Conservation (phyloP, 1,140 invertebrate genomes). For the Aphelenchoides fujianensis region DNA sequence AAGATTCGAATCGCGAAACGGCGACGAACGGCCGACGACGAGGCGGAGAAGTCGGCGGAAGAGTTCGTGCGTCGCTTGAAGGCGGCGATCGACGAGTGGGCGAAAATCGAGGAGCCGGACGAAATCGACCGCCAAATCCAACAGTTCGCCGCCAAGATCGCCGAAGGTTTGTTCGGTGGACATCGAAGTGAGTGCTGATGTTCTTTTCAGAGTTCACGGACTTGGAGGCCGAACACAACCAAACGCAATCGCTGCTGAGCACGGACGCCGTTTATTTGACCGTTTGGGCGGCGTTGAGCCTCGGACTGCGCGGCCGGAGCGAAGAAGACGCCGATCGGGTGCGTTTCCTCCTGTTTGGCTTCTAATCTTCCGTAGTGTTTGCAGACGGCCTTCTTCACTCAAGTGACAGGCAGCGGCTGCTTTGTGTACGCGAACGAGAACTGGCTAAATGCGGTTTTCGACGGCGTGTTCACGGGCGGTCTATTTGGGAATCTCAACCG, state of each 20-base stretch:
- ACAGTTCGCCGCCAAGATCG: slow-evolving; percentile 19
- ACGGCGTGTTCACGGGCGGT: slow-evolving; percentile 4
- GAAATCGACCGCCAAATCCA: slow-evolving; percentile 15
- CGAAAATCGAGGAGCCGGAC: slow-evolving; percentile 3
- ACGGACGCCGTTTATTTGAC: slow-evolving; percentile 22
- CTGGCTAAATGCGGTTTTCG: slow-evolving; percentile 22
- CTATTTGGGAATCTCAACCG: slow-evolving; percentile 1
- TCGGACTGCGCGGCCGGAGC: slow-evolving; percentile 7
- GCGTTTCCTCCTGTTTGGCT: too few species aligned
- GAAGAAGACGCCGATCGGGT: background rate
- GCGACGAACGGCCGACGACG: background rate
- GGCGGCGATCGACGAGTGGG: slow-evolving; percentile 3
- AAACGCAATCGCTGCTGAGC: slow-evolving; percentile 22
- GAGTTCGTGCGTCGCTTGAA: background rate
- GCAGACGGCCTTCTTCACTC: slow-evolving; percentile 1
- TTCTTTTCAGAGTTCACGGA: slow-evolving; percentile 18
- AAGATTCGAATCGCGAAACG: background rate
- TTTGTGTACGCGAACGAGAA: slow-evolving; percentile 21
- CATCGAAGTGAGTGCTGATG: background rate
- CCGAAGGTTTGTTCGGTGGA: slow-evolving; percentile 11
- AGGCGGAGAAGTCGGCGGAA: slow-evolving; percentile 16
- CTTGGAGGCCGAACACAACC: slow-evolving; percentile 10
- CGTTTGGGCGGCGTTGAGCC: slow-evolving; percentile 13
- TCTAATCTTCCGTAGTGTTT: background rate
- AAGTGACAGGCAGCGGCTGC: slow-evolving; percentile 11